Conservation (phyloP, 2,888 invertebrate genomes). For the Lycaena phlaeas region DNA sequence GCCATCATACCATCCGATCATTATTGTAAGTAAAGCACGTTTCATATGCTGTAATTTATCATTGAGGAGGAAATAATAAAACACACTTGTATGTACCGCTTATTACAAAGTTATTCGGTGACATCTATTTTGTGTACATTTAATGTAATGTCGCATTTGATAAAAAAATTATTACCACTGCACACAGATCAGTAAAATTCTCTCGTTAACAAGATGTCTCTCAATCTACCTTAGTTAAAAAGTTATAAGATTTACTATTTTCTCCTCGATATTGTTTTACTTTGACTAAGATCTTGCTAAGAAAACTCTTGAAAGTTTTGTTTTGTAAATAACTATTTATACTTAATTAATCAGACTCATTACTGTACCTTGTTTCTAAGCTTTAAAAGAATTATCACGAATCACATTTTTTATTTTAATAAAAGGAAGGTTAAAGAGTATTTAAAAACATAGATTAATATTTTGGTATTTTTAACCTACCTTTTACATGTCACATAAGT, state of each 20-base stretch:
- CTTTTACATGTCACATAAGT: background rate
- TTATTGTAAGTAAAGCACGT: slow-evolving; percentile 68
- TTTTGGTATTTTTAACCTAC: slow-evolving; percentile 1
- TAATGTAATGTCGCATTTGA: no score
- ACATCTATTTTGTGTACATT: no score
- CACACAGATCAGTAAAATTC: no score
- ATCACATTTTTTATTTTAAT: background rate
- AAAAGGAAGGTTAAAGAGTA: background rate
- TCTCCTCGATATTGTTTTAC: slow-evolving; percentile 10
- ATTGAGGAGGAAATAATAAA: slow-evolving; percentile 27
- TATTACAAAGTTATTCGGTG: no score
- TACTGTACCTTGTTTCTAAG: slow-evolving; percentile 1
- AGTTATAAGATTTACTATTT: slow-evolving; percentile 12
- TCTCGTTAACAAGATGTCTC: no score
- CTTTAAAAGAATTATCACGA: background rate
- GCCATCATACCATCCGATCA: slow-evolving; percentile 61
- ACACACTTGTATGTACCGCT: background rate
- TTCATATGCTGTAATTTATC: slow-evolving; percentile 34
- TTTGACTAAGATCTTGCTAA: background rate
- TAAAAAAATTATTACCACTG: no score
- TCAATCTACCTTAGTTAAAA: no score
- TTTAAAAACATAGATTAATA: no score
- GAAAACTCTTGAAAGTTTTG: slow-evolving; percentile 1
- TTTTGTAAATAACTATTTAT: slow-evolving; percentile 10
- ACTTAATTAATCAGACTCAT: slow-evolving; percentile 1